These are phyloP conservation scores for Diglossa cyanea DNA, from an alignment of 2,797 vertebrate species.

Conservation along the genomic window DNA sequence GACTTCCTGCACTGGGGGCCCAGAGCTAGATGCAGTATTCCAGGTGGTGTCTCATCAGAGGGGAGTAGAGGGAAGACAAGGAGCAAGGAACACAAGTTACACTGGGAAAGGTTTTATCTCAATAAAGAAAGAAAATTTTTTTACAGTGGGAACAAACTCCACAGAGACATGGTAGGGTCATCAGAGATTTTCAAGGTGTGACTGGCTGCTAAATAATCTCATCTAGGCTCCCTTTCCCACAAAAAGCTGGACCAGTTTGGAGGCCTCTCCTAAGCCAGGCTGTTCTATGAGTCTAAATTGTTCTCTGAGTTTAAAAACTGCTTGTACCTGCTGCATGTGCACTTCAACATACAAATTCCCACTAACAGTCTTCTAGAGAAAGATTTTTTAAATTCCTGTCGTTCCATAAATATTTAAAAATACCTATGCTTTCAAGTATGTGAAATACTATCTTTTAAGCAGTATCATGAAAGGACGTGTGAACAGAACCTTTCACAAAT, in stretches of 20 bases:
- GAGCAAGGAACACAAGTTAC: background rate
- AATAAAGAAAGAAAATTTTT: background rate
- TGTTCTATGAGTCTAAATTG: background rate
- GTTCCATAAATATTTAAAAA: slow-evolving; percentile 33
- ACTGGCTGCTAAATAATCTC: background rate
- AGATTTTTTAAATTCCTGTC: background rate
- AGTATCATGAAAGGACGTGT: background rate
- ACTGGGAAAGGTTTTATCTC: background rate
- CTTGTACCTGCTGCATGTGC: background rate
- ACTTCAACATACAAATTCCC: background rate
- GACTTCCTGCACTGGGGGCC: accelerated
- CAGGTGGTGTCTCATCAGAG: background rate
- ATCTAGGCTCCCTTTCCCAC: background rate
- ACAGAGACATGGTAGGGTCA: background rate
- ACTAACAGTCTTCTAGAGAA: background rate
- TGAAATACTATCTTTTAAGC: background rate
- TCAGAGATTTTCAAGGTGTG: background rate
- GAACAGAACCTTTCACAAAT: background rate
- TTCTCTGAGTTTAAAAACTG: background rate
- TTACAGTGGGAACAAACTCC: background rate
- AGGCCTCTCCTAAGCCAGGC: background rate
- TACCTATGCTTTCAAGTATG: background rate
- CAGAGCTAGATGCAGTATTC: background rate
- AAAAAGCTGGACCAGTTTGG: background rate
- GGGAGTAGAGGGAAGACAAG: background rate